These are phyloP conservation scores for Omphaloscelis lunosa DNA, from an alignment of 2,888 invertebrate species.

Conservation along the genomic window DNA sequence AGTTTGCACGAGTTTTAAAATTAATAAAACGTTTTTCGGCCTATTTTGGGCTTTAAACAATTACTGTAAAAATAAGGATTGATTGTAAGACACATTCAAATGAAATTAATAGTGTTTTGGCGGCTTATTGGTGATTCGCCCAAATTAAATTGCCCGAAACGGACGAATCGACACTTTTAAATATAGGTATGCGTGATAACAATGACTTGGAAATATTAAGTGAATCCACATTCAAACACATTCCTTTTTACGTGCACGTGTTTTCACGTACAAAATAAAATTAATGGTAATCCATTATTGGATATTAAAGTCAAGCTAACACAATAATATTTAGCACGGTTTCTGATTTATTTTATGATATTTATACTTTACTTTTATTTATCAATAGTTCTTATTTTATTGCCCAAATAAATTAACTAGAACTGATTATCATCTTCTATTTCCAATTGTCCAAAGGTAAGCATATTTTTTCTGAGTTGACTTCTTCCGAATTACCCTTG, in stretches of 20 bases:
- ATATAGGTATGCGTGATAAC: not conserved
- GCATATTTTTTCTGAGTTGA: not conserved
- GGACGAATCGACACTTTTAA: too few relatives aligned
- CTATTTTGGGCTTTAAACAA: too few relatives aligned
- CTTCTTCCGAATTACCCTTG: not conserved
- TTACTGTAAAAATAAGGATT: too few relatives aligned
- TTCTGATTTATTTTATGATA: slow-evolving; percentile 21
- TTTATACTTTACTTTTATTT: not conserved
- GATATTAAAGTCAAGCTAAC: slow-evolving; percentile 21
- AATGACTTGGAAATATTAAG: not conserved
- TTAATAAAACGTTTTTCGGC: not conserved
- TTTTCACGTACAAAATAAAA: slow-evolving; percentile 23
- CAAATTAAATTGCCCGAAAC: too few relatives aligned
- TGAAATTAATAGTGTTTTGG: too few relatives aligned
- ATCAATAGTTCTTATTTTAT: not conserved
- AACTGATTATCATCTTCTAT: not conserved
- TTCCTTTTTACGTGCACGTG: not conserved
- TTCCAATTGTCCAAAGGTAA: not conserved
- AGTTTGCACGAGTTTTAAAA: not conserved
- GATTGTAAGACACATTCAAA: too few relatives aligned
- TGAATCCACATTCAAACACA: not conserved
- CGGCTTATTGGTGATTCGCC: too few relatives aligned
- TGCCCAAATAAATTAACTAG: not conserved
- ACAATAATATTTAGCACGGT: slow-evolving; percentile 13
- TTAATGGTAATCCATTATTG: not conserved